Evolutionary conservation across 2,113 vertebrate genomes (phyloP), one percentile per base, ranked within the genome.

Genomic region (Acrocephalus kingi): DNA sequence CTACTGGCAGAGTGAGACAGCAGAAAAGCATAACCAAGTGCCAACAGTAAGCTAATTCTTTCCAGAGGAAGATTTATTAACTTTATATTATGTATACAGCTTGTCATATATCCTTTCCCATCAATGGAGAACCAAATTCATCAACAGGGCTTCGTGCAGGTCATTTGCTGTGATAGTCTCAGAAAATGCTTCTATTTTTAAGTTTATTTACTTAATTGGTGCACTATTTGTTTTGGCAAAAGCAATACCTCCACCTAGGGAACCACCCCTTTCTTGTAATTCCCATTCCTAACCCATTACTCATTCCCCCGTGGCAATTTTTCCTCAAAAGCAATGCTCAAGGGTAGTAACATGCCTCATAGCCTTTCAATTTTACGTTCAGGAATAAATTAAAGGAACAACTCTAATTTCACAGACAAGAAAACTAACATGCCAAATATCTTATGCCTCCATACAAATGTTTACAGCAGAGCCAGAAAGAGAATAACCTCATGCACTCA

Each of bases 401-500:
- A 66, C 27, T 72, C 31, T 37, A 12, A 45, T 58, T 78, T 82
- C 51, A 84, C 28, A 21, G 19, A 94, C 21, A 30, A 73, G 51
- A 59, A 76, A 87, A 93, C 14, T 25, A 71, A 41, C 6, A 39
- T 14, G 18, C 12, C 62, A 83, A 43, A 12, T 30, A 69, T 43
- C 27, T 86, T 77, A 66, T 7, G 22, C 5, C 35, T 66, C 13
- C 27, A 63, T 18, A 77, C 9, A 92, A 88, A 62, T 33, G 83
- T 30, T 24, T 64, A 89, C 13, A 93, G 67, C 17, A 74, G 30
- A 90, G 28, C 5, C n/a, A 51, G 51, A 72, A 62, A 51, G 11
- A 80, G 23, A 75, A n/a, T 61, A 62, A 73, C 24, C 43, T 79
- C 15, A 25, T 20, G 10, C 7, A 94, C 96, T 97, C 48, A 99